A percentile compares a stretch with the other conserved stretches of the same genome.
phyloP scores from a whole-genome alignment of 2,113 vertebrate genomes.

The Natator depressus region DNA sequence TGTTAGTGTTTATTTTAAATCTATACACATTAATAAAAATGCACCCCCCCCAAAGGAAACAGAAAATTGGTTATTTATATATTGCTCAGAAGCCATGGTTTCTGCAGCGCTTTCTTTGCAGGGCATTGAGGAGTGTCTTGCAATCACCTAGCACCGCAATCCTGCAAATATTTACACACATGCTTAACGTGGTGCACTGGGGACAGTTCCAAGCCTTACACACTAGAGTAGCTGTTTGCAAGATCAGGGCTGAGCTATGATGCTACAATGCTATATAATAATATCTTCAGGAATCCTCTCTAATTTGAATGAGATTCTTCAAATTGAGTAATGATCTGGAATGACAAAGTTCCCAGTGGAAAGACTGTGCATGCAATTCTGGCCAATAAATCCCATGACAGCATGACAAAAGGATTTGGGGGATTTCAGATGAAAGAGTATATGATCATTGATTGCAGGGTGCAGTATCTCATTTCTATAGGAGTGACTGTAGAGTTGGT shows the following conservation, averaged over 20 bases:
- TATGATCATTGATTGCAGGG: no score
- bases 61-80: constrained; percentile 6
- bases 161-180: rapidly evolving
- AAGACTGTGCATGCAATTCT: no score
- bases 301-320: background rate
- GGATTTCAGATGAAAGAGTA: no score
- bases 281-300: background rate
- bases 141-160: background rate
- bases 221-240: rapidly evolving
- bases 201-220: background rate
- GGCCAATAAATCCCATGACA: no score
- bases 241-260: background rate
- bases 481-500: background rate
- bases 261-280: rapidly evolving
- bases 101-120: background rate
- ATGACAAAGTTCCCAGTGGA: background rate
- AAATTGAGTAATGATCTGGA: background rate
- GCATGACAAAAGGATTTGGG: no score
- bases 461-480: no score
- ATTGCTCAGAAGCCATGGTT: background rate
- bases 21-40: background rate
- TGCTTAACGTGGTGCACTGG: background rate
- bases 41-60: background rate
- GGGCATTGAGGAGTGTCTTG: background rate
- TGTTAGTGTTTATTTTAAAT: constrained; percentile 28